Conservation (phyloP, 2,113 vertebrate genomes). For the Delphinus delphis region DNA sequence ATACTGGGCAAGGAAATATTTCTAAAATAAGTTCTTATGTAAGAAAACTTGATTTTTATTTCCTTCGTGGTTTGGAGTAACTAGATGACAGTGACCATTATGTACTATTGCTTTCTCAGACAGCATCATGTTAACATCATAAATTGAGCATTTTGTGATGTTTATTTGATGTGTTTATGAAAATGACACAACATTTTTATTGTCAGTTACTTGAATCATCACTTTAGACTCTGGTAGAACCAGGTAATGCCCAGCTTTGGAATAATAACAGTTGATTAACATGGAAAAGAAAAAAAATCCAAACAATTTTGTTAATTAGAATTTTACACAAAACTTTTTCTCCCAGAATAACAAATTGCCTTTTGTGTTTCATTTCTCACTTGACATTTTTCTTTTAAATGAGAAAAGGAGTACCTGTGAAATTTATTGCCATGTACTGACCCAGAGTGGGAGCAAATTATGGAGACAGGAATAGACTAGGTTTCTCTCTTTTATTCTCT, state of each 20-base stretch:
- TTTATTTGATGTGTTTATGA: neutral
- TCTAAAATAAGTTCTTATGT: constrained; percentile 1
- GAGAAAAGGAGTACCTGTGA: neutral
- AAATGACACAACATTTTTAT: constrained; percentile 14
- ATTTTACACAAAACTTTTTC: constrained; percentile 1
- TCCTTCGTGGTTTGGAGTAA: neutral
- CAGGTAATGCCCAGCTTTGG: neutral
- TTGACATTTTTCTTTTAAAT: neutral
- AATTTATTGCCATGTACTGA: neutral
- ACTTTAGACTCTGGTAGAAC: neutral
- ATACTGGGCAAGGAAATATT: neutral
- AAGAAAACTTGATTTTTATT: constrained; percentile 18
- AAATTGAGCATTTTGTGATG: neutral
- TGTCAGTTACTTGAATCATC: neutral
- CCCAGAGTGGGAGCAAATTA: neutral
- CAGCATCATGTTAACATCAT: neutral
- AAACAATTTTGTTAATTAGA: neutral
- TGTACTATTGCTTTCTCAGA: neutral
- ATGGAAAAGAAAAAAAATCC: neutral
- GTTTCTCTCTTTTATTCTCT: neutral
- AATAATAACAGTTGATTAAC: neutral
- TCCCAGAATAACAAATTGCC: neutral
- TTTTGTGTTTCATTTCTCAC: neutral
- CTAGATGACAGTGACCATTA: neutral
- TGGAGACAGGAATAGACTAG: neutral